phyloP scores from a whole-genome alignment of 1,140 invertebrate species.

The Pseudomyrmex gracilis region DNA sequence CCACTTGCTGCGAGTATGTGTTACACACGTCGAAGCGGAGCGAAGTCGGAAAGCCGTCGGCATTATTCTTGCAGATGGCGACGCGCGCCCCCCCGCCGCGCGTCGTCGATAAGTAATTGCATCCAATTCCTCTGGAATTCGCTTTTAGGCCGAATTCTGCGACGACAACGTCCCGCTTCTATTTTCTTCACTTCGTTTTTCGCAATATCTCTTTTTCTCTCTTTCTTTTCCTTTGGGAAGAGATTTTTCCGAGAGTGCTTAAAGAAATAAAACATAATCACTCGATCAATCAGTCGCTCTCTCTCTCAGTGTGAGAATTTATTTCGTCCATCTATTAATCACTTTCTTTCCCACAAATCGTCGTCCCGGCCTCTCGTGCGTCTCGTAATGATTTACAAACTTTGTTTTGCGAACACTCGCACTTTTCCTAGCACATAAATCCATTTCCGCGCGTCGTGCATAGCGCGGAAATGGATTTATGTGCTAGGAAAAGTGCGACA shows the following conservation, averaged over 20 bases:
- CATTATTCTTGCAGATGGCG: slow-evolving; percentile 43
- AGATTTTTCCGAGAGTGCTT: no score
- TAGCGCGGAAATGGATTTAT: no score
- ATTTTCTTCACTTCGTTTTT: not conserved
- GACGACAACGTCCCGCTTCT: not conserved
- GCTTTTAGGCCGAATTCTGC: slow-evolving; percentile 42
- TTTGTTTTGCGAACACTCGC: slow-evolving; percentile 47
- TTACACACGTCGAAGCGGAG: not conserved
- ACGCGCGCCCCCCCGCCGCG: not conserved
- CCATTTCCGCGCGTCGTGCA: slow-evolving; percentile 18
- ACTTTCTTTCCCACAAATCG: slow-evolving; percentile 43
- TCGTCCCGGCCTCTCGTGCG: slow-evolving; percentile 2
- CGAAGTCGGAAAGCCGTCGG: slow-evolving; percentile 3
- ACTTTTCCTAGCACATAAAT: slow-evolving; percentile 42
- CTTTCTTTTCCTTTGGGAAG: not conserved
- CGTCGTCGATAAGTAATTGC: slow-evolving; percentile 64
- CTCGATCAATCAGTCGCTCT: not conserved
- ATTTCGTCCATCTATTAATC: slow-evolving; percentile 65
- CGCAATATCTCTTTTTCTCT: not conserved
- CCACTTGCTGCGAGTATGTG: not conserved
- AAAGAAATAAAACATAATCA: no score
- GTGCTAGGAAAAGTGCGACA: no score
- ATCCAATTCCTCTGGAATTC: slow-evolving; percentile 53
- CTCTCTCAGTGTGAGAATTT: slow-evolving; percentile 62
- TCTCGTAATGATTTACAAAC: slow-evolving; percentile 61